Conservation (phyloP, 1,140 invertebrate genomes). For the Trissolcus basalis region DNA sequence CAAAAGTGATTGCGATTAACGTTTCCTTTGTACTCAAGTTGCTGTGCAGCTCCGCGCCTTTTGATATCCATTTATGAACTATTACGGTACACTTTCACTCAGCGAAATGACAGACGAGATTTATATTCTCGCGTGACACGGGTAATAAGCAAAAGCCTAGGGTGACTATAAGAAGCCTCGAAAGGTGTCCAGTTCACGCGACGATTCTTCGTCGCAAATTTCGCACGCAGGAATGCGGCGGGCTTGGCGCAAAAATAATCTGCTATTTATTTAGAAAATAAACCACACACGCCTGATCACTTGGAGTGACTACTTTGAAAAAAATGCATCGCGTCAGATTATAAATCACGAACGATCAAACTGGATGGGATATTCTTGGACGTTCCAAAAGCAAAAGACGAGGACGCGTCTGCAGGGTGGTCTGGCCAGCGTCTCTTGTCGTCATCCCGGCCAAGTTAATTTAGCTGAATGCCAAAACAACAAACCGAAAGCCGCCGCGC, state of each 20-base stretch:
- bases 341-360: constrained; percentile 24
- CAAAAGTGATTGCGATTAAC: constrained; percentile 34
- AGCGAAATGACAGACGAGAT: constrained; percentile 27
- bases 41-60: constrained; percentile 11
- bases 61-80: constrained; percentile 39
- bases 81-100: constrained; percentile 51
- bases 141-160: constrained; percentile 27
- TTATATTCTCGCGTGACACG: constrained; percentile 56
- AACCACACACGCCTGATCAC: constrained; percentile 9
- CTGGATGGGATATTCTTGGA: constrained; percentile 49
- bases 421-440: constrained; percentile 74
- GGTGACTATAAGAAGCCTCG: constrained; percentile 35
- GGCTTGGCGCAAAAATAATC: constrained; percentile 20
- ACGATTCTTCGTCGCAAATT: background rate
- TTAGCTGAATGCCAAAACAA: constrained; percentile 67
- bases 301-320: constrained; percentile 25
- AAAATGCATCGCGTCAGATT: constrained; percentile 20
- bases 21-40: constrained; percentile 25
- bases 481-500: constrained; percentile 49
- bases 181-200: constrained; percentile 20
- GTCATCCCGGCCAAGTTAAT: constrained; percentile 62
- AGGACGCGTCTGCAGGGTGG: constrained; percentile 62
- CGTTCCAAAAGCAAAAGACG: constrained; percentile 32
- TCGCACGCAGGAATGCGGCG: constrained; percentile 6
- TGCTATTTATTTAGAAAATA: constrained; percentile 29